Percentiles rank a stretch among this genome's conserved stretches.
Conservation (phyloP, 2,888 invertebrate genomes). For the Spodoptera picta region DNA sequence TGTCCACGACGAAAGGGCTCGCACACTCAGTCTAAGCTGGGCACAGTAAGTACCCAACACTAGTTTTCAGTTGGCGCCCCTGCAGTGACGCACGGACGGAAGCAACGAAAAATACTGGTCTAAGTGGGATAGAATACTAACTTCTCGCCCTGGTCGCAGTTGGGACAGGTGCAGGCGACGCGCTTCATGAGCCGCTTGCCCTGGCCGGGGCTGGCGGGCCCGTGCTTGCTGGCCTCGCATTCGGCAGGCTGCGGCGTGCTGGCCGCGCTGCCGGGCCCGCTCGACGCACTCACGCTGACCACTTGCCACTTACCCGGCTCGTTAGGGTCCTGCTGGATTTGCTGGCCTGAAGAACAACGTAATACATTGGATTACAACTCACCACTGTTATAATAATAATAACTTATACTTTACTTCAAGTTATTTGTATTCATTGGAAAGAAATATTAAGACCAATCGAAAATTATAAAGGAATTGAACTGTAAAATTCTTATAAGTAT, state of each 20-base stretch:
- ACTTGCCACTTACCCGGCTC: constrained; percentile 96
- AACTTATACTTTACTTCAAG: too few relatives aligned
- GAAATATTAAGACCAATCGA: too few relatives aligned
- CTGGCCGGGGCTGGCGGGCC: constrained; percentile 65
- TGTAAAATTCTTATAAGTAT: too few relatives aligned
- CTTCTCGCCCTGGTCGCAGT: constrained; percentile 97
- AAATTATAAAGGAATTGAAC: too few relatives aligned
- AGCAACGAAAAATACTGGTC: too few relatives aligned
- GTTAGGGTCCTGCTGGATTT: constrained; percentile 94
- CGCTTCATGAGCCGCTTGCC: constrained; percentile 91
- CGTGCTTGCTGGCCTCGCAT: constrained; percentile 62
- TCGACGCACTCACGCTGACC: constrained; percentile 77
- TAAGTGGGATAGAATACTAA: constrained; percentile 62
- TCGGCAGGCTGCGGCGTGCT: constrained; percentile 65
- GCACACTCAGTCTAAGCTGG: too few relatives aligned
- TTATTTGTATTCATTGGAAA: too few relatives aligned
- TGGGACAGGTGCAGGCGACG: constrained; percentile 99
- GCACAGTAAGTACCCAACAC: too few relatives aligned
- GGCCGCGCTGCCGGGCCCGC: constrained; percentile 51
- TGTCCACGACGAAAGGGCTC: too few relatives aligned
- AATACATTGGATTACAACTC: neutral
- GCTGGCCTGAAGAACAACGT: constrained; percentile 83
- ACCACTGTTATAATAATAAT: too few relatives aligned
- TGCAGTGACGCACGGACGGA: too few relatives aligned
- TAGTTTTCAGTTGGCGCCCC: too few relatives aligned